A percentile compares a stretch with the other conserved stretches of the same genome.
phyloP scores from a whole-genome alignment of 1,140 invertebrate genomes.

The Eurosta solidaginis region DNA sequence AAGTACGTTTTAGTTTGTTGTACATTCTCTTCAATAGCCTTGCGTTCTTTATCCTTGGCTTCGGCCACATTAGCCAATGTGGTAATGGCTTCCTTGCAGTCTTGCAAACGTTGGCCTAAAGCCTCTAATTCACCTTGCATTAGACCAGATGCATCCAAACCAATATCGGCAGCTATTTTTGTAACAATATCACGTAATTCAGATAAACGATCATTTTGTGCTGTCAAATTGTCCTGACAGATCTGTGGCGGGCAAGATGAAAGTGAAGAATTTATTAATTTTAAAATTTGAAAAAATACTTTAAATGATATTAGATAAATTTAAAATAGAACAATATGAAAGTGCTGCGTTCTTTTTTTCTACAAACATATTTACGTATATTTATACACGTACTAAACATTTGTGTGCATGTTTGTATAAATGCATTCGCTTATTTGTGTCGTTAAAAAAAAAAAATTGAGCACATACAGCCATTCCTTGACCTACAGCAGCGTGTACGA shows the following conservation, averaged over 20 bases:
- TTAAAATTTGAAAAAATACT: not conserved
- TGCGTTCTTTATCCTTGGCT: slow-evolving; percentile 64
- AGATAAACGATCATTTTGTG: slow-evolving; percentile 69
- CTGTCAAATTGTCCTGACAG: slow-evolving; percentile 75
- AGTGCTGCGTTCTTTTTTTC: not conserved
- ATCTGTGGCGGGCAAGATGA: slow-evolving; percentile 61
- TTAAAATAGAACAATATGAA: too few species aligned
- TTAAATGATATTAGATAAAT: too few species aligned
- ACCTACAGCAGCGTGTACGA: too few species aligned
- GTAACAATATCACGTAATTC: slow-evolving; percentile 76
- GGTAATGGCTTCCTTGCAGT: slow-evolving; percentile 74
- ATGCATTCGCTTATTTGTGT: not conserved
- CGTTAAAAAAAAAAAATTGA: not conserved
- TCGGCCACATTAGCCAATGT: slow-evolving; percentile 77
- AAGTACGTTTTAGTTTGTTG: slow-evolving; percentile 67
- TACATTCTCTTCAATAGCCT: slow-evolving; percentile 64
- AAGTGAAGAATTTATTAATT: not conserved
- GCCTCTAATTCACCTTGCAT: slow-evolving; percentile 78
- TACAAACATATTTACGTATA: too few species aligned
- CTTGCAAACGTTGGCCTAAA: slow-evolving; percentile 74
- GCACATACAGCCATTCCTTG: not conserved
- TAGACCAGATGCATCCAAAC: slow-evolving; percentile 69
- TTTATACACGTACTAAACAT: too few species aligned
- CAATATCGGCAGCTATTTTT: slow-evolving; percentile 76
- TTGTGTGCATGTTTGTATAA: too few species aligned